These are phyloP conservation scores for Aurelia coerulea DNA, from an alignment of 30 jellyfish, hydroid and myxozoan genomes.

Conservation along the genomic window DNA sequence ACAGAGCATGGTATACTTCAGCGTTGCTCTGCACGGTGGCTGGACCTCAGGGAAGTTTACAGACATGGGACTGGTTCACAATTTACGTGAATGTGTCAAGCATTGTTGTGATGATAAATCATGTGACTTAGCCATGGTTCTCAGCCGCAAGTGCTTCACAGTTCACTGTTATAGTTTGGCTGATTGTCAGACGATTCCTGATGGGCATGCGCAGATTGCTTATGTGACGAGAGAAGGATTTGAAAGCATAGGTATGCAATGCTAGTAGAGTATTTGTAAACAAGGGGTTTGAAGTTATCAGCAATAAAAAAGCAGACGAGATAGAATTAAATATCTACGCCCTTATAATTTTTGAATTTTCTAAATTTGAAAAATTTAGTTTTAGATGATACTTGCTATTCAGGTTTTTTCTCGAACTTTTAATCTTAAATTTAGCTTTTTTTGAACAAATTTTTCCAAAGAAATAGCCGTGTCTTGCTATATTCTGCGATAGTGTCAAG, in stretches of 20 bases:
- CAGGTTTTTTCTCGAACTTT: no score
- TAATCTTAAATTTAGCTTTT: no score
- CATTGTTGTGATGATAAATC: slow-evolving; percentile 94
- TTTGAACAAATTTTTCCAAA: not conserved
- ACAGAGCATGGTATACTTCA: slow-evolving; percentile 93
- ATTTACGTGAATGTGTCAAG: slow-evolving; percentile 83
- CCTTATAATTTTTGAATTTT: no score
- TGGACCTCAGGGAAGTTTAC: slow-evolving; percentile 98
- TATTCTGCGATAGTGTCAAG: no score
- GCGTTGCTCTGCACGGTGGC: slow-evolving; percentile 97
- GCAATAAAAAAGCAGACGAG: no score
- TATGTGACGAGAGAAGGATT: slow-evolving; percentile 87
- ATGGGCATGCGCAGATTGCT: slow-evolving; percentile 99
- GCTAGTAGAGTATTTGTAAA: not conserved
- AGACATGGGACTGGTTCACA: slow-evolving; percentile 91
- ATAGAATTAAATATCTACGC: no score
- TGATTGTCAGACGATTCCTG: slow-evolving; percentile 93
- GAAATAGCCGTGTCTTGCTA: no score
- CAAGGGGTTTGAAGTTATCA: no score
- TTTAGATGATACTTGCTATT: no score
- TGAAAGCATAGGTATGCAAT: slow-evolving; percentile 59
- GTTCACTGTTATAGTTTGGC: slow-evolving; percentile 91
- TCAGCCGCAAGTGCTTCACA: slow-evolving; percentile 90
- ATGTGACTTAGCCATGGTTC: slow-evolving; percentile 96
- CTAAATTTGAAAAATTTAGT: no score